Conservation (phyloP, 1,140 invertebrate genomes). For the Drosophila insularis region DNA sequence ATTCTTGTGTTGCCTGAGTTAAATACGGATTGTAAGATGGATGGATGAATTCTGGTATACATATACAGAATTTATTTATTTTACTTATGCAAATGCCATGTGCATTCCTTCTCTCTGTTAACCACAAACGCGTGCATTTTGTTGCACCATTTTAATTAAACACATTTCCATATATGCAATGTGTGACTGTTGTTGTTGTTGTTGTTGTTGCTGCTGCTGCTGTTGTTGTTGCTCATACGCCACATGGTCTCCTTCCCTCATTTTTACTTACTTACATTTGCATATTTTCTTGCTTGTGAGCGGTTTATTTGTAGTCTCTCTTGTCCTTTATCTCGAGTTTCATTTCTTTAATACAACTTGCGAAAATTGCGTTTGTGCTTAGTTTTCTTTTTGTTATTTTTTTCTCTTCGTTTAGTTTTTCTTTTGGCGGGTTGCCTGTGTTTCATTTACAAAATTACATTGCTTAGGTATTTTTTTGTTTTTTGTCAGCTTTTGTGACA, state of each 20-base stretch:
- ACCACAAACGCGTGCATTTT: conserved; percentile 33
- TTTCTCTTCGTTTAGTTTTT: conserved; percentile 28
- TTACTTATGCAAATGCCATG: conserved; percentile 70
- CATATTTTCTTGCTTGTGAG: conserved; percentile 51
- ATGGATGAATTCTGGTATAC: background rate
- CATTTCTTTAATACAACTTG: conserved; percentile 58
- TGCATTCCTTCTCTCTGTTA: conserved; percentile 40
- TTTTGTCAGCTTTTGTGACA: background rate
- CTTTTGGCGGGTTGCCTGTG: conserved; percentile 22
- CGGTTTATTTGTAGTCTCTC: conserved; percentile 32
- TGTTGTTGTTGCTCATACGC: conserved; percentile 56
- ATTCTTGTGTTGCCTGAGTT: conserved; percentile 15
- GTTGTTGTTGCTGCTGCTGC: conserved; percentile 7
- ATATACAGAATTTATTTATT: conserved; percentile 35
- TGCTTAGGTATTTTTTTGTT: background rate
- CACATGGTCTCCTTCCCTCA: conserved; percentile 36
- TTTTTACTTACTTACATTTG: conserved; percentile 41
- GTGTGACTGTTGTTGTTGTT: conserved; percentile 12
- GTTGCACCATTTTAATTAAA: conserved; percentile 73
- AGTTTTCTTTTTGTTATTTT: conserved; percentile 30
- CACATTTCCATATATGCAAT: conserved; percentile 51
- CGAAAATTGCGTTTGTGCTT: conserved; percentile 54
- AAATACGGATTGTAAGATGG: background rate
- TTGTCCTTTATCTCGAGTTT: conserved; percentile 22
- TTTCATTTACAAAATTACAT: conserved; percentile 68